Percentiles rank a stretch among this genome's conserved stretches.
Conservation (phyloP, 2,797 vertebrate genomes). For the Schizopygopsis malacanthus region DNA sequence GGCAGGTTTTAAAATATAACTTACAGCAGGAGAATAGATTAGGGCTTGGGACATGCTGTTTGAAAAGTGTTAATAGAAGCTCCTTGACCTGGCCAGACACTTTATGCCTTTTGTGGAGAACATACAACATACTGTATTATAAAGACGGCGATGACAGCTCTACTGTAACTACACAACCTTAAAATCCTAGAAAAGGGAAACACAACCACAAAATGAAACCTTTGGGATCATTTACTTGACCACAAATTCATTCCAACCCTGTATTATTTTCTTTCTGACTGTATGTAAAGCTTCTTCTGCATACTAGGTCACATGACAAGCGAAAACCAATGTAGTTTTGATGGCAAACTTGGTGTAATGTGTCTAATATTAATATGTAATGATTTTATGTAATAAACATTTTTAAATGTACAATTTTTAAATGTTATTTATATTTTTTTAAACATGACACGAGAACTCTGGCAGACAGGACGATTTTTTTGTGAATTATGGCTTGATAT, state of each 20-base stretch:
- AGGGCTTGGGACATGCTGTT: slow-evolving; percentile 25
- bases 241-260: not conserved
- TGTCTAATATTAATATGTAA: too few species aligned
- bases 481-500: not conserved
- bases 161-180: slow-evolving; percentile 3
- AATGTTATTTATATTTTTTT: not conserved
- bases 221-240: not conserved
- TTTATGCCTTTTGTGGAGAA: not conserved
- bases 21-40: slow-evolving; percentile 37
- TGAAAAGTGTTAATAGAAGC: slow-evolving; percentile 28
- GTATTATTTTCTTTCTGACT: not conserved
- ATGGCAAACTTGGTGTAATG: not conserved
- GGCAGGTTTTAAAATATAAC: slow-evolving; percentile 43
- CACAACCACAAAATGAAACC: not conserved
- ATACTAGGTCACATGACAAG: not conserved
- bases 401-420: not conserved
- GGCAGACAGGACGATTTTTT: too few species aligned
- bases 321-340: not conserved
- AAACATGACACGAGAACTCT: not conserved
- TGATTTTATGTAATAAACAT: too few species aligned
- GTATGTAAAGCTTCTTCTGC: not conserved
- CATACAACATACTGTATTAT: not conserved
- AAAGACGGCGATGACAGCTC: not conserved
- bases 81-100: slow-evolving; percentile 13
- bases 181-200: not conserved